Evolutionary conservation across 2,113 vertebrate species (phyloP), one percentile per base, ranked within the genome.

Genomic region (Eubucco bourcierii): DNA sequence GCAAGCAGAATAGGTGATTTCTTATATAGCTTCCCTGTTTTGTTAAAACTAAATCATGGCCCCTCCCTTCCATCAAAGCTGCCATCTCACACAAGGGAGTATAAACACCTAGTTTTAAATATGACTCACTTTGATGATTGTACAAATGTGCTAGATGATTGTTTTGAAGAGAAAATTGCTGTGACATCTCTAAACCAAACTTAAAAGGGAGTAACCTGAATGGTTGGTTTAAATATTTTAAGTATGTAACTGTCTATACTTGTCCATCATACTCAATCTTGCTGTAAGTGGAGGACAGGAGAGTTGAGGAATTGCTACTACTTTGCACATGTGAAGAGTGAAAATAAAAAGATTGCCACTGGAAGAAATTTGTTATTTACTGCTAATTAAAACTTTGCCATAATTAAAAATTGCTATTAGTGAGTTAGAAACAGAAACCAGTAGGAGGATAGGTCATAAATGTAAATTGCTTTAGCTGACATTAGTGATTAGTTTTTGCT

Each of bases 81-180:
- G 16, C 28, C 15, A 23, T 90, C 76, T 94, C 53, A 7, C 33
- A 53, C 20, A 68, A 75, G 59, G 65, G 21, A 85, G 15, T 78
- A 71, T 67, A 91, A 95, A 68, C 88, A 86, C 70, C n/a, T 87
- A 16, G 86, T 71, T 94, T 93, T 64, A 91, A 79, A 86, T 59
- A 15, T 90, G 58, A 90, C 34, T 94, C 77, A 94, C 73, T 95
- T 86, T 84, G 73, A 46, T 95, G 90, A 80, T 86, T 72, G 58
- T 79, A 91, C 31, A 25, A 53, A 50, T 94, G 59, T 73, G 15
- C 86, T 86, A 63, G 74, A 71, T 93, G 31, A 44, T 84, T 90
- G 47, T 73, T 96, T 94, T 84, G 14, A 84, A 64, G 37, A 87
- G 63, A 63, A 91, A 85, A 91, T 93, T 80, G 53, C 59, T 71